Conservation (phyloP, 2,113 vertebrate genomes). For the Petroica traversi region DNA sequence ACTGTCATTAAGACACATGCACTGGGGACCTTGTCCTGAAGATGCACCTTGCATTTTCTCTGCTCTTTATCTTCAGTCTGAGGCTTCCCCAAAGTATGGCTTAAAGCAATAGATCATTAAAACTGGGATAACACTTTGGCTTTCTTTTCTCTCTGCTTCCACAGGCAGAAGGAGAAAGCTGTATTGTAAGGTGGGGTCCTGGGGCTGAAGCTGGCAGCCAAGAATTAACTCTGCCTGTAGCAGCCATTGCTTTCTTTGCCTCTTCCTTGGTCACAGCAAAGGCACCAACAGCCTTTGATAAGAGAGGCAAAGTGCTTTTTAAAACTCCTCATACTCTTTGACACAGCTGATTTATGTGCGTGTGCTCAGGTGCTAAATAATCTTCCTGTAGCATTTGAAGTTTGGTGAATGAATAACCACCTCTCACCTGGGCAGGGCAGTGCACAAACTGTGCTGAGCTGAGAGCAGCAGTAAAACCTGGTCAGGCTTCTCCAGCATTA, state of each 20-base stretch:
- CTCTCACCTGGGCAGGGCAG: background rate
- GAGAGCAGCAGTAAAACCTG: background rate
- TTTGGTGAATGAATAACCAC: background rate
- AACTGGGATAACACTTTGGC: background rate
- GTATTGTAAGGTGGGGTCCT: background rate
- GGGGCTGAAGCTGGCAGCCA: background rate
- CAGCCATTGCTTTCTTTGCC: background rate
- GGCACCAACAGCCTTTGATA: too few relatives aligned
- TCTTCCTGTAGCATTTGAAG: background rate
- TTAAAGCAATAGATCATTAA: background rate
- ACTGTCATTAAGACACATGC: background rate
- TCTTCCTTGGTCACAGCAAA: too few relatives aligned
- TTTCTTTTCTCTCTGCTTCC: background rate
- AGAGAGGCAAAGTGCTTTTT: background rate
- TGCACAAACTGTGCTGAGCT: background rate
- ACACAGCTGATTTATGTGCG: background rate
- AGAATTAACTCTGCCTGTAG: background rate
- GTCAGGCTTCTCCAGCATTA: background rate
- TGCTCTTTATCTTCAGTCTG: background rate
- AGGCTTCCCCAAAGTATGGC: background rate
- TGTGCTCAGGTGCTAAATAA: conserved; percentile 18
- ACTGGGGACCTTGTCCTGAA: background rate
- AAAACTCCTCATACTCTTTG: background rate
- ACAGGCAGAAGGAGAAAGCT: background rate
- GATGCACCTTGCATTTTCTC: background rate